Evolutionary conservation across 2,888 invertebrate genomes (phyloP).

Genomic region (Antitype chi): DNA sequence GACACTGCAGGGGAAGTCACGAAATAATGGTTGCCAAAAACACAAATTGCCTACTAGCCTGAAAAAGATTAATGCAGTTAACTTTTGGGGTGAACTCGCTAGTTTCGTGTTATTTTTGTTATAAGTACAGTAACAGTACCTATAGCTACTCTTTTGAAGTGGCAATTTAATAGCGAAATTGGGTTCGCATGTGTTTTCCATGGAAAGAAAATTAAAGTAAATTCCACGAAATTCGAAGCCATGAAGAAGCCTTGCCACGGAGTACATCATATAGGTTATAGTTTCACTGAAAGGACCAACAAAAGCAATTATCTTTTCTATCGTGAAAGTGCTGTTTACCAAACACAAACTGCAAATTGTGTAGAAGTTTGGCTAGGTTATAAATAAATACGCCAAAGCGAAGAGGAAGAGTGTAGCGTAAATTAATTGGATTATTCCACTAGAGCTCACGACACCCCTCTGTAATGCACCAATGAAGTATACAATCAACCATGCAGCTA

Average conservation of each 20-base stretch:
- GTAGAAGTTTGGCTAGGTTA: slow-evolving; percentile 55
- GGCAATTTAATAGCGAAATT: slow-evolving; percentile 39
- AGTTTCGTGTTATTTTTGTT: slow-evolving; percentile 41
- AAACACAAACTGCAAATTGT: slow-evolving; percentile 44
- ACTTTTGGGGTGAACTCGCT: slow-evolving; percentile 35
- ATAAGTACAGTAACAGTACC: slow-evolving; percentile 12
- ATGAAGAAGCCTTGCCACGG: slow-evolving; percentile 57
- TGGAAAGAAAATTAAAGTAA: slow-evolving; percentile 67
- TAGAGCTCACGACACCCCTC: slow-evolving; percentile 65
- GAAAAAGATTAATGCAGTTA: slow-evolving; percentile 58
- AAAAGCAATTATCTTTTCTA: slow-evolving; percentile 14
- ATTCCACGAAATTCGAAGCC: slow-evolving; percentile 63
- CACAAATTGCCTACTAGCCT: slow-evolving; percentile 47
- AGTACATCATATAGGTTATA: slow-evolving; percentile 27
- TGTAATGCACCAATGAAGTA: slow-evolving; percentile 64
- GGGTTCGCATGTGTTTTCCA: slow-evolving; percentile 37
- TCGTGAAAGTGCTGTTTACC: slow-evolving; percentile 47
- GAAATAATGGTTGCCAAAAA: slow-evolving; percentile 53
- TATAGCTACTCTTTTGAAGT: slow-evolving; percentile 26
- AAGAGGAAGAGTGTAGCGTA: slow-evolving; percentile 67
- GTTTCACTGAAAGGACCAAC: slow-evolving; percentile 45
- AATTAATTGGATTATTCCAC: slow-evolving; percentile 76
- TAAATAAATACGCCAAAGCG: slow-evolving; percentile 54
- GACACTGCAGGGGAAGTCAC: slow-evolving; percentile 39
- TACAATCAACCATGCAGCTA: slow-evolving; percentile 57